Base-by-base conservation (phyloP, 1,140 invertebrate species). In the Drosophila pachea region DNA sequence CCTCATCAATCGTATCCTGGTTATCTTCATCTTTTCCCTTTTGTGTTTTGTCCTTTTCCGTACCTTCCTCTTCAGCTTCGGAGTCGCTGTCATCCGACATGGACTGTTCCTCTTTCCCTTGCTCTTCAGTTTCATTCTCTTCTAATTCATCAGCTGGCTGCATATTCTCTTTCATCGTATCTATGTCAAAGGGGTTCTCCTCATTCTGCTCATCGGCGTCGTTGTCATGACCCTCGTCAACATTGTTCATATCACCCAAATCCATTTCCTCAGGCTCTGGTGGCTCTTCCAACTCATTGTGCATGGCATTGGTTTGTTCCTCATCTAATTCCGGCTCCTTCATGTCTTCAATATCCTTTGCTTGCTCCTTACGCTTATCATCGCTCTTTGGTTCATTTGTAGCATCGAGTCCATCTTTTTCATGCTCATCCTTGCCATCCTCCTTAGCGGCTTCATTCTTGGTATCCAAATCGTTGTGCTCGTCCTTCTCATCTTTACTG, bases 211-310 rank as follows among this genome's bases (percentile, higher is more conserved):
- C 91, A 12, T 90, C 86, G 38, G 91, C 88, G 11, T 92, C 90
- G 47, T 92, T 90, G 22, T 90, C 91, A 66, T 94, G 92, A n/a
- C 93, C 93, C 49, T 94, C 94, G 84, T 97, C 96, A 4, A 97
- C 89, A 84, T 97, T 93, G 45, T 96, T 89, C 90, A 97, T 94
- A 52, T 98, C 96, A 5, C 96, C 95, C 61, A 98, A 88, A 78
- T 98, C 96, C 86, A 98, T 92, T 14, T 94, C 91, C 90, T 97
- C 95, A 5, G 95, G 93, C 84, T 97, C 95, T 1, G 94, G 93
- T 43, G 93, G 91, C 68, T 93, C 92, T 77, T 93, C 92, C 56
- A 94, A 91, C 40, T 95, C 93, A 32, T 95, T 95, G 88, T 97
- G 95, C 88, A 96, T 94, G 16, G 95, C 95, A 92, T 98, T 95